Conservation (phyloP, 2,113 vertebrate genomes). For the Takifugu bimaculatus region DNA sequence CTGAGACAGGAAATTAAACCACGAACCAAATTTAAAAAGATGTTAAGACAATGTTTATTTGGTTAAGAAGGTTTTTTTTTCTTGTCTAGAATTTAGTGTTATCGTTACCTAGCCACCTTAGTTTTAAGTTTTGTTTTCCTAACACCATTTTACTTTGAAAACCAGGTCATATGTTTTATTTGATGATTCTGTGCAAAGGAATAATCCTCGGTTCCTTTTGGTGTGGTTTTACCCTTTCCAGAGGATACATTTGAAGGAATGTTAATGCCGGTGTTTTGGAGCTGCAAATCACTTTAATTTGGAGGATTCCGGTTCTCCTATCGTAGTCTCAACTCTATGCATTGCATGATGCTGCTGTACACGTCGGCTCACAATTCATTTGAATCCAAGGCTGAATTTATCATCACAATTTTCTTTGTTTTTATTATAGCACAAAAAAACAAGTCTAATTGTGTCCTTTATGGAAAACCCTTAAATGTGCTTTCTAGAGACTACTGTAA, state of each 20-base stretch:
- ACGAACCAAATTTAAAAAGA: constrained; percentile 16
- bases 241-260: not conserved
- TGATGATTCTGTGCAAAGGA: not conserved
- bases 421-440: constrained; percentile 12
- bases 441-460: too few relatives aligned
- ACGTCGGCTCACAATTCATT: constrained; percentile 26
- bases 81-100: not conserved
- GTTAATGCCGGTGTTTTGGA: constrained; percentile 13
- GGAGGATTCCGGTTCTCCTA: not conserved
- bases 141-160: constrained; percentile 6
- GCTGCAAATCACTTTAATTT: constrained; percentile 11
- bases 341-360: constrained; percentile 23
- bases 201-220: constrained; percentile 25
- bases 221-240: too few relatives aligned
- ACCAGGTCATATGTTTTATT: not conserved
- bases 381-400: constrained; percentile 32
- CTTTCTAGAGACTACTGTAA: constrained; percentile 40
- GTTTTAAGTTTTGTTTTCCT: constrained; percentile 3
- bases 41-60: not conserved
- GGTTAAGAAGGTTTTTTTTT: not conserved
- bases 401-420: constrained; percentile 25
- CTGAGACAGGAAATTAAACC: not conserved
- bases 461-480: constrained; percentile 39
- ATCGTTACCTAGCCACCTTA: not conserved
- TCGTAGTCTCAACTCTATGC: constrained; percentile 28